phyloP scores from a whole-genome alignment of 2,888 invertebrate genomes.

The Eutolmus rufibarbis region DNA sequence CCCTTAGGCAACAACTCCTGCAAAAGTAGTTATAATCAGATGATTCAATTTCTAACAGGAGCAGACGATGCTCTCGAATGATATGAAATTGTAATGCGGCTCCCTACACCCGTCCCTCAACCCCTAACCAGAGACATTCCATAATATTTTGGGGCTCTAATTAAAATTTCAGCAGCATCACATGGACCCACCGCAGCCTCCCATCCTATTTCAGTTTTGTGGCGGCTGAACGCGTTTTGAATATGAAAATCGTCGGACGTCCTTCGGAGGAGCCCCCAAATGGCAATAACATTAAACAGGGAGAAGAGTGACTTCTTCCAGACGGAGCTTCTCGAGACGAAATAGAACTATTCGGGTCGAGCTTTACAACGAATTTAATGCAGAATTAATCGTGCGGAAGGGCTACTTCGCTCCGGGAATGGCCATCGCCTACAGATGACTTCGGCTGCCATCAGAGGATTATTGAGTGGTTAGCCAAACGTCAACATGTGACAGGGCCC shows the following conservation, averaged over 20 bases:
- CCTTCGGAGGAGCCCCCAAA: not conserved
- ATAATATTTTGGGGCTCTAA: not conserved
- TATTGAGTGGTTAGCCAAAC: not conserved
- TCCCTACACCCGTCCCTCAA: not conserved
- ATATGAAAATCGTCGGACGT: not conserved
- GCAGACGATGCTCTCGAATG: not conserved
- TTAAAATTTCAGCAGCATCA: not conserved
- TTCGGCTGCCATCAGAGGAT: not conserved
- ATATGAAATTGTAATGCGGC: constrained; percentile 6
- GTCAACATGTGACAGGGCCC: not conserved
- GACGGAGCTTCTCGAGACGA: not conserved
- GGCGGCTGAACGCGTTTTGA: not conserved
- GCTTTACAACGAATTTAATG: not conserved
- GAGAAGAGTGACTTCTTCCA: not conserved
- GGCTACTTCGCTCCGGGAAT: not conserved
- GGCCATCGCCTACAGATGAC: not conserved
- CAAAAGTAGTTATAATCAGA: not conserved
- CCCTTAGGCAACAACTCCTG: constrained; percentile 64
- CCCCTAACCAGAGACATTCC: not conserved
- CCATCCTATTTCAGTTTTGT: not conserved
- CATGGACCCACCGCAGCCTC: not conserved
- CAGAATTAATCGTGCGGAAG: not conserved
- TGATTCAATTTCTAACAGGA: not conserved
- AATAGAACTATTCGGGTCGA: not conserved
- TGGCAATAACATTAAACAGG: not conserved